Base-by-base conservation (phyloP, 2,797 vertebrate genomes). In the Coracias cyanogaster region DNA sequence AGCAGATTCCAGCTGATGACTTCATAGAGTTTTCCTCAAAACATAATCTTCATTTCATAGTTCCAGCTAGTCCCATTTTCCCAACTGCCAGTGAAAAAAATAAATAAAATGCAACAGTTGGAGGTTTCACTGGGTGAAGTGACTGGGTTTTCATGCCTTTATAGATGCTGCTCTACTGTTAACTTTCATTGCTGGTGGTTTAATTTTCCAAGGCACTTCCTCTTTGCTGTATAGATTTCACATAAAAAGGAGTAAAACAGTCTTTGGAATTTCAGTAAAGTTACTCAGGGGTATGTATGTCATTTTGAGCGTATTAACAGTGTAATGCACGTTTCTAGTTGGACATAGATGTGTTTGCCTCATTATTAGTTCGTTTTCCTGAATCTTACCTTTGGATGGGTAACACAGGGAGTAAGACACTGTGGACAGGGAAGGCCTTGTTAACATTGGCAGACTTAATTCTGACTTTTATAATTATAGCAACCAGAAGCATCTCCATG, bases 1-100 rank as follows among this genome's bases (percentile, higher is more conserved):
- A 87, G 92, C 84, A 86, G 43, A 89, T 94, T 93, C 31, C 58
- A 77, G 35, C 76, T 83, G 48, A 48, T 95, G 65, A 58, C 52
- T 89, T 96, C 57, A 62, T 39, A 6, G 66, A 46, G 28, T 46
- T 91, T 81, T 81, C 31, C 49, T 76, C 55, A 83, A 66, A 90
- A 82, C 48, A 12, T 25, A 60, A 37, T 67, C 57, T 51, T 65
- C 25, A n/a, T 65, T 31, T 55, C 31, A 25, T 35, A 7, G 24
- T 25, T 12, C 41, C 41, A 43, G 25, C 72, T 92, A 57, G 31
- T 70, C 43, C 57, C 1, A 3, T 89, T 81, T 92, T 86, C 51
- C 76, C 31, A 80, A 8, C 11, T 43, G 41, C 19, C 58, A 61
- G 18, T 45, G 35, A 25, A 24, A 54, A n/a, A 92, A 79, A 48